phyloP scores from a whole-genome alignment of 2,797 vertebrate genomes.

The Sphenodon punctatus region DNA sequence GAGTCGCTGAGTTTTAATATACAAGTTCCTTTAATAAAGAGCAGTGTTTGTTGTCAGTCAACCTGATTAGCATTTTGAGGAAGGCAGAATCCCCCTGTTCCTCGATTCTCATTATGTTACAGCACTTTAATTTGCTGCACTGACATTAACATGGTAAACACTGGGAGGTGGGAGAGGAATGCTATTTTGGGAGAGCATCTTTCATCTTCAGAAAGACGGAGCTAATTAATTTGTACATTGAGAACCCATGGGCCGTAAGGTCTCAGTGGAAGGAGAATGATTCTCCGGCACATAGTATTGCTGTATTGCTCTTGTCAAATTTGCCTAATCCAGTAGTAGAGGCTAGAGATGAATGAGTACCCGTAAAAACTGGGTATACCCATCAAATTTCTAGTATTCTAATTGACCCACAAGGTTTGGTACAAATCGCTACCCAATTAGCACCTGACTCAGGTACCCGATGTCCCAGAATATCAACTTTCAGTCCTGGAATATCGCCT shows the following conservation, averaged over 20 bases:
- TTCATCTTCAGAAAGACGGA: not conserved
- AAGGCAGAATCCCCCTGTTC: not conserved
- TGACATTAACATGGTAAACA: not conserved
- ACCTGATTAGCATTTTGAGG: constrained; percentile 9
- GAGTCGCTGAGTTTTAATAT: not conserved
- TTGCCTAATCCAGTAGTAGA: too few species aligned
- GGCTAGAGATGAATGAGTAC: too few species aligned
- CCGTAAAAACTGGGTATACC: too few species aligned
- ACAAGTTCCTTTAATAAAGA: constrained; percentile 11
- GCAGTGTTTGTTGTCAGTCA: not conserved
- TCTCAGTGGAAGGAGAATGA: not conserved
- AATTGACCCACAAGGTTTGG: too few species aligned
- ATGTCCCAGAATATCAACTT: too few species aligned
- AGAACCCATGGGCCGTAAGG: accelerated
- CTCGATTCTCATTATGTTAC: not conserved
- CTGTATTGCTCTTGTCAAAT: too few species aligned
- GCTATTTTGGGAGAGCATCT: not conserved
- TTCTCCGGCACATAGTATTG: not conserved
- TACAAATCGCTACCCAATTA: too few species aligned
- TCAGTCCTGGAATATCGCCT: too few species aligned
- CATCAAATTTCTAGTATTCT: too few species aligned
- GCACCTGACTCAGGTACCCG: too few species aligned
- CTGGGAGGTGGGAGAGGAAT: not conserved
- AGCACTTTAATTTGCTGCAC: constrained; percentile 13
- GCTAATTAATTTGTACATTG: not conserved